A percentile compares a stretch with the other conserved stretches of the same genome.
phyloP scores from a whole-genome alignment of 2,888 invertebrate genomes.

The Mesochorus sp. region DNA sequence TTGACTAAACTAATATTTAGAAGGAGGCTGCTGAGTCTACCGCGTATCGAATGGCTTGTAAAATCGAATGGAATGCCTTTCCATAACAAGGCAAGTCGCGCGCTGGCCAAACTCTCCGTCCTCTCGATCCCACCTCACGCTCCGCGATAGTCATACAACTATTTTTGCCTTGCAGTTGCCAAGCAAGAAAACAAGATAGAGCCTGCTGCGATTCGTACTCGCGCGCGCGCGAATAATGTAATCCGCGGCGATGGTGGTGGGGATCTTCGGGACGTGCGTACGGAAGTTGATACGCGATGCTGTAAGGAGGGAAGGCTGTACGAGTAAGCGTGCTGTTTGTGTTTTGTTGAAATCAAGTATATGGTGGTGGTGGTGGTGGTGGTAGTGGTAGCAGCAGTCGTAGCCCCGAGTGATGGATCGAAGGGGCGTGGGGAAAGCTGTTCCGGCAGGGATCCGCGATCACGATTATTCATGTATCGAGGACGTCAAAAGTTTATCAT shows the following conservation, averaged over 20 bases:
- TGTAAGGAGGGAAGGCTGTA: neutral
- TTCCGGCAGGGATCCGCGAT: slow-evolving; percentile 41
- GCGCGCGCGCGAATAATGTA: slow-evolving; percentile 50
- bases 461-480: slow-evolving; percentile 68
- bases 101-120: too few relatives aligned
- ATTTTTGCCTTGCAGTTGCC: slow-evolving; percentile 50
- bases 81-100: too few relatives aligned
- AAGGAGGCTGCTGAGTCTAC: too few relatives aligned
- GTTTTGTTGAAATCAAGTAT: slow-evolving; percentile 38
- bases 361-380: too few relatives aligned
- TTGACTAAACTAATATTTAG: too few relatives aligned
- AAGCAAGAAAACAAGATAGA: slow-evolving; percentile 46
- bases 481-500: too few relatives aligned
- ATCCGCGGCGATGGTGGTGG: slow-evolving; percentile 35
- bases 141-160: slow-evolving; percentile 36
- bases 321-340: slow-evolving; percentile 34
- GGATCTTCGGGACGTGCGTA: slow-evolving; percentile 1
- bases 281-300: slow-evolving; percentile 4
- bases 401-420: neutral
- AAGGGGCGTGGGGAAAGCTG: slow-evolving; percentile 20
- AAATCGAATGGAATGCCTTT: too few relatives aligned
- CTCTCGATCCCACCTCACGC: slow-evolving; percentile 2
- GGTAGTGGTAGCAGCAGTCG: slow-evolving; percentile 10
- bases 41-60: too few relatives aligned
- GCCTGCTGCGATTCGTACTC: slow-evolving; percentile 17